These are phyloP conservation scores for Heteromurus nitidus DNA, from an alignment of 2,888 invertebrate species.

Conservation along the genomic window DNA sequence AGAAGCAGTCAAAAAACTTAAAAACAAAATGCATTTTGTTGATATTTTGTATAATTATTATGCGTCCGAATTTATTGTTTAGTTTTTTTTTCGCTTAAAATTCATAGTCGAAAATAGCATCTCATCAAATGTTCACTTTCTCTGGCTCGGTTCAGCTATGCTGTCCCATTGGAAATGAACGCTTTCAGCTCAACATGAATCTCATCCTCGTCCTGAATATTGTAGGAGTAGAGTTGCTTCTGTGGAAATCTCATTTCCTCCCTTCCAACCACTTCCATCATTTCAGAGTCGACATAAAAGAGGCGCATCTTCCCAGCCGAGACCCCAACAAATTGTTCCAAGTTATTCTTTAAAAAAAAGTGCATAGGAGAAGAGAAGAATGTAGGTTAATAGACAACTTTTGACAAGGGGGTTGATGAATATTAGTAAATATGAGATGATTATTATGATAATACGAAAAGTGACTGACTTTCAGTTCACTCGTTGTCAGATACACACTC, in stretches of 20 bases:
- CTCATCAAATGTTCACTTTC: neutral
- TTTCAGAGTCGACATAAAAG: conserved; percentile 89
- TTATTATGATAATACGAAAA: neutral
- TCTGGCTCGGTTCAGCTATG: no score
- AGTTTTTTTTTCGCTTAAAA: no score
- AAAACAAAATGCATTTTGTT: conserved; percentile 1
- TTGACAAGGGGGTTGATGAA: no score
- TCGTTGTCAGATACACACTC: conserved; percentile 84
- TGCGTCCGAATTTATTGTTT: no score
- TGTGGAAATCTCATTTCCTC: conserved; percentile 93
- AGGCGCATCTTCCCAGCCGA: conserved; percentile 90
- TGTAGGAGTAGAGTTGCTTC: conserved; percentile 92
- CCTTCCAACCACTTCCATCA: conserved; percentile 80
- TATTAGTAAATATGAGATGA: neutral
- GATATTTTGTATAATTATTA: neutral
- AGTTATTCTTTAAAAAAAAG: conserved; percentile 68
- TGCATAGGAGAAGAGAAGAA: neutral
- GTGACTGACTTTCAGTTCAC: conserved; percentile 82
- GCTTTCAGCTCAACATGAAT: conserved; percentile 83
- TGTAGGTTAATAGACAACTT: no score
- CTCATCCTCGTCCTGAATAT: conserved; percentile 91
- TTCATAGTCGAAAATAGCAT: neutral
- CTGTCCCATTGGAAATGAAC: conserved; percentile 6
- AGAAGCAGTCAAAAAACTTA: conserved; percentile 10
- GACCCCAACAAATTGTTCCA: conserved; percentile 88